These are phyloP conservation scores for Athetis lepigone DNA, from an alignment of 2,888 invertebrate species.

Conservation along the genomic window DNA sequence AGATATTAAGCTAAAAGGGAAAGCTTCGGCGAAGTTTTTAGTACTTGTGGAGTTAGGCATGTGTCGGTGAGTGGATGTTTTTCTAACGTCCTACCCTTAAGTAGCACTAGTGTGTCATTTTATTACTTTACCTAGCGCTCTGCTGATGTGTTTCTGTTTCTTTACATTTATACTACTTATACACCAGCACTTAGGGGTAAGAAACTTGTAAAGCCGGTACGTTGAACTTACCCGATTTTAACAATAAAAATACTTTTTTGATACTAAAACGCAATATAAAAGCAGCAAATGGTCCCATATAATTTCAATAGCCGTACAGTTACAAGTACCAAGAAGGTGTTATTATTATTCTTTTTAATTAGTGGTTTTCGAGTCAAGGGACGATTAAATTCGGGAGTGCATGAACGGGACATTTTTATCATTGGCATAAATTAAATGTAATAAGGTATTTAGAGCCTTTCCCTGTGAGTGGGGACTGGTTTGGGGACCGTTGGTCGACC, in stretches of 20 bases:
- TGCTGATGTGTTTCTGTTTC: conserved; percentile 11
- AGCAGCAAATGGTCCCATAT: conserved; percentile 4
- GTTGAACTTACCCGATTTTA: conserved; percentile 35
- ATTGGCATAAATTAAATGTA: conserved; percentile 73
- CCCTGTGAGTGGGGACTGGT: conserved; percentile 76
- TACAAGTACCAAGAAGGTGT: conserved; percentile 16
- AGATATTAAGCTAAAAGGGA: conserved; percentile 63
- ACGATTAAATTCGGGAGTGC: conserved; percentile 66
- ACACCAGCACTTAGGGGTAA: too few relatives aligned
- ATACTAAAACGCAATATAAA: conserved; percentile 20
- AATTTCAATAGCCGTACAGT: conserved; percentile 15
- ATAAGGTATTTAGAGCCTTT: conserved; percentile 69
- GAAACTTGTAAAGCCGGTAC: conserved; percentile 27
- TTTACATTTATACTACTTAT: conserved; percentile 6
- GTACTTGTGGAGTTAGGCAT: conserved; percentile 42
- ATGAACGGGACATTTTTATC: conserved; percentile 73
- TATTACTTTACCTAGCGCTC: conserved; percentile 15
- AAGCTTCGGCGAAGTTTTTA: conserved; percentile 58
- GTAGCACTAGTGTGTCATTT: conserved; percentile 13
- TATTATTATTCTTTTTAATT: conserved; percentile 51
- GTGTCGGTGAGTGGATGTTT: conserved; percentile 19
- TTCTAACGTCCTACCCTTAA: conserved; percentile 28
- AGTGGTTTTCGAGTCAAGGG: conserved; percentile 29
- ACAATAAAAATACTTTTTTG: conserved; percentile 15
- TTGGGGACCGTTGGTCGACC: conserved; percentile 87